phyloP scores from a whole-genome alignment of 2,797 vertebrate genomes.

The Danio jaintianensis region DNA sequence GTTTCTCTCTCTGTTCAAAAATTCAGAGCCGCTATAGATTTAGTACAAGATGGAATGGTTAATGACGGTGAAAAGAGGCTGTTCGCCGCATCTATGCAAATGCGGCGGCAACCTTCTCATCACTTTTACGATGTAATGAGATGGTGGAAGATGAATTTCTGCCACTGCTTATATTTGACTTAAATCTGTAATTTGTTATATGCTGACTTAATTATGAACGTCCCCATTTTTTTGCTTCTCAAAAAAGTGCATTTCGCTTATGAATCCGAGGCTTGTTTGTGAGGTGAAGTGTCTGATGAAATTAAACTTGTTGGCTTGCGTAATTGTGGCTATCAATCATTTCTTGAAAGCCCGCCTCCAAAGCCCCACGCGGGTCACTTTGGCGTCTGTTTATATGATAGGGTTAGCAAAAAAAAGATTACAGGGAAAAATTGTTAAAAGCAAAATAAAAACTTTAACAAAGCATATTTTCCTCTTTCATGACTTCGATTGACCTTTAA shows the following conservation, averaged over 20 bases:
- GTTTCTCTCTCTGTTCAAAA: slow-evolving; percentile 56
- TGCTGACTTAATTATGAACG: slow-evolving; percentile 53
- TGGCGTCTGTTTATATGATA: slow-evolving; percentile 61
- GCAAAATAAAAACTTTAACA: slow-evolving; percentile 69
- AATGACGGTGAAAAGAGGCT: slow-evolving; percentile 61
- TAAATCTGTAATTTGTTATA: slow-evolving; percentile 64
- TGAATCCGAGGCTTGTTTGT: slow-evolving; percentile 50
- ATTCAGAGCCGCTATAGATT: slow-evolving; percentile 59
- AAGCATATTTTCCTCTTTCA: slow-evolving; percentile 74
- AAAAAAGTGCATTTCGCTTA: slow-evolving; percentile 28
- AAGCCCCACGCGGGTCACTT: slow-evolving; percentile 55
- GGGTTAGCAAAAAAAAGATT: slow-evolving; percentile 64
- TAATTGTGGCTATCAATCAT: slow-evolving; percentile 74
- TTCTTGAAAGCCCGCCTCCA: slow-evolving; percentile 64
- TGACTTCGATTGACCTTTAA: slow-evolving; percentile 77
- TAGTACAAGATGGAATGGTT: slow-evolving; percentile 62
- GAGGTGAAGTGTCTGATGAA: slow-evolving; percentile 56
- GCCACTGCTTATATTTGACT: slow-evolving; percentile 59
- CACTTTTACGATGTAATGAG: slow-evolving; percentile 60
- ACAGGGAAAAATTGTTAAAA: slow-evolving; percentile 53
- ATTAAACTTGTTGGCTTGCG: slow-evolving; percentile 58
- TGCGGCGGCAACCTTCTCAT: slow-evolving; percentile 51
- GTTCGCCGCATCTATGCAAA: slow-evolving; percentile 61
- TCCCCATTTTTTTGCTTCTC: not conserved
- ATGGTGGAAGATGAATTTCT: slow-evolving; percentile 61